Conservation (phyloP, 2,113 vertebrate genomes). For the Tachysurus vachellii region DNA sequence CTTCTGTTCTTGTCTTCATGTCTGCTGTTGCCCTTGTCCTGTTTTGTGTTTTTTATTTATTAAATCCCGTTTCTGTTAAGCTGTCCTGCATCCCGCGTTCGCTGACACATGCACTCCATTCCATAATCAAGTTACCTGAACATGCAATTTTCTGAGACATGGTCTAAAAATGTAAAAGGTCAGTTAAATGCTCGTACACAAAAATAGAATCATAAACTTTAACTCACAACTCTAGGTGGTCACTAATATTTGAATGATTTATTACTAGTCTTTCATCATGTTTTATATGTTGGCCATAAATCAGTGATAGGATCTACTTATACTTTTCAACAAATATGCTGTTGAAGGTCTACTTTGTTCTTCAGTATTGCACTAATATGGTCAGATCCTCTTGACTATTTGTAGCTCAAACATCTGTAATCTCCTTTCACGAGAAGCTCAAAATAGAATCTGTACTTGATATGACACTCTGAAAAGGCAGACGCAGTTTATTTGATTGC, state of each 20-base stretch:
- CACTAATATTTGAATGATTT: not conserved
- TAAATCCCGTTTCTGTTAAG: too few species aligned
- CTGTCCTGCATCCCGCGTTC: too few species aligned
- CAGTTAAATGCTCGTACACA: not conserved
- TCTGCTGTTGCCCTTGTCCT: too few species aligned
- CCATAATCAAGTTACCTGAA: not conserved
- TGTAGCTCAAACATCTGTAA: constrained; percentile 4
- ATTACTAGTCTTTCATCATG: constrained; percentile 6
- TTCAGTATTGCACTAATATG: constrained; percentile 25
- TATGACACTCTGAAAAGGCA: not conserved
- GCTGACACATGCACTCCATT: not conserved
- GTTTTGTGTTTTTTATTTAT: too few species aligned
- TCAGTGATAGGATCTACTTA: constrained; percentile 9
- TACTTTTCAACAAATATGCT: not conserved
- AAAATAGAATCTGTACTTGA: constrained; percentile 12
- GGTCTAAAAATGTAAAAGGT: not conserved
- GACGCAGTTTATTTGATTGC: not conserved
- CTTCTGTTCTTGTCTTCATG: too few species aligned
- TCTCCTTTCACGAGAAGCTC: not conserved
- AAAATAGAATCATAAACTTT: not conserved
- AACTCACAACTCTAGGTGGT: not conserved
- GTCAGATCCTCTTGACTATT: constrained; percentile 7
- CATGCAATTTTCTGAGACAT: not conserved
- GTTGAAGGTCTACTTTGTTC: not conserved
- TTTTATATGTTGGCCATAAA: constrained; percentile 10